These are phyloP conservation scores for Dendrolimus pini DNA, from an alignment of 2,888 invertebrate genomes.

Conservation along the genomic window DNA sequence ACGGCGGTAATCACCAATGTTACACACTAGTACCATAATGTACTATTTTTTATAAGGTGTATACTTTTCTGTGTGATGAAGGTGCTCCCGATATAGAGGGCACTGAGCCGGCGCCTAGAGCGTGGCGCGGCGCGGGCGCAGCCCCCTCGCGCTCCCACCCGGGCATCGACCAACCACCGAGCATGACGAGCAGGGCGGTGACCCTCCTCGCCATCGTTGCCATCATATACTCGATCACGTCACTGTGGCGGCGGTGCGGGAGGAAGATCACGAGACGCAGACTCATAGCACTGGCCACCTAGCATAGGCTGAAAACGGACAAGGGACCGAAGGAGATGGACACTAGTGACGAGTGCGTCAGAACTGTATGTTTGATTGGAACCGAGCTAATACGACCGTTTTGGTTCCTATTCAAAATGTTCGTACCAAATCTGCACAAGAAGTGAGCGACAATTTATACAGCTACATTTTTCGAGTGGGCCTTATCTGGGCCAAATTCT, in stretches of 20 bases:
- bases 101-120: constrained; percentile 68
- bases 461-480: too few relatives aligned
- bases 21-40: too few relatives aligned
- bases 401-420: too few relatives aligned
- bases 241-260: constrained; percentile 50
- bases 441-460: too few relatives aligned
- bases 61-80: constrained; percentile 7
- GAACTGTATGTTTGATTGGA: background rate
- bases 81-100: constrained; percentile 67
- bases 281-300: constrained; percentile 54
- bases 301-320: constrained; percentile 25
- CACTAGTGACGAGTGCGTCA: constrained; percentile 7
- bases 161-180: constrained; percentile 28
- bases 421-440: too few relatives aligned
- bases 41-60: too few relatives aligned
- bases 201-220: constrained; percentile 34
- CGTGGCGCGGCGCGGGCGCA: constrained; percentile 73
- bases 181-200: constrained; percentile 29
- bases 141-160: constrained; percentile 34
- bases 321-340: too few relatives aligned
- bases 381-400: background rate
- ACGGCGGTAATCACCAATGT: too few relatives aligned
- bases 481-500: too few relatives aligned
- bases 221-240: constrained; percentile 35
- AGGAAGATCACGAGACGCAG: constrained; percentile 48